These are phyloP conservation scores for Seriola quinqueradiata DNA, from an alignment of 2,113 vertebrate genomes.

Conservation along the genomic window DNA sequence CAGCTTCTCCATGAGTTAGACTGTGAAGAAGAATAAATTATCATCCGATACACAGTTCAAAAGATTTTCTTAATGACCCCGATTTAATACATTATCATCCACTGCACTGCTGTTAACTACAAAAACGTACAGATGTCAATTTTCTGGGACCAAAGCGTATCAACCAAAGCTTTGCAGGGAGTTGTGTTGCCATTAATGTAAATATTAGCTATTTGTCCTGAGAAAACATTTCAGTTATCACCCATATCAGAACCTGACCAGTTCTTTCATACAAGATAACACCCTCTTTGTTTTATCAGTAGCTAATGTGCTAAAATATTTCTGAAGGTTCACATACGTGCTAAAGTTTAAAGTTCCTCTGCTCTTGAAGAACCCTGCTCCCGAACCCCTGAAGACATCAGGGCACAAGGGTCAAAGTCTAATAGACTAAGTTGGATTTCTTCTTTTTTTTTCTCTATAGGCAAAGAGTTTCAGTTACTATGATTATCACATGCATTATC, in stretches of 20 bases:
- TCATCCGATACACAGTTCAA: not conserved
- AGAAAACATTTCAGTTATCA: not conserved
- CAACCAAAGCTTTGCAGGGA: not conserved
- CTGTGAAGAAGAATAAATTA: no score
- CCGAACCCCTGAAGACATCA: not conserved
- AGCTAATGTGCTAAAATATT: not conserved
- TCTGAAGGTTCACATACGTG: not conserved
- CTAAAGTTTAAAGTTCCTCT: not conserved
- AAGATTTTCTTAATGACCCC: not conserved
- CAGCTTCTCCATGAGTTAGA: not conserved
- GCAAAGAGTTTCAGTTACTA: not conserved
- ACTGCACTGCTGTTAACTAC: not conserved
- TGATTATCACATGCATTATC: not conserved
- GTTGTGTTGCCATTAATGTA: not conserved
- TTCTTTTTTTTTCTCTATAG: not conserved
- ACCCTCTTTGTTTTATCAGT: conserved; percentile 1
- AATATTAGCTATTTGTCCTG: not conserved
- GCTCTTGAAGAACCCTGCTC: not conserved
- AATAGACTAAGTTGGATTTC: not conserved
- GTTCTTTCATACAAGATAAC: not conserved
- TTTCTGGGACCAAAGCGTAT: not conserved
- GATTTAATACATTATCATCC: not conserved
- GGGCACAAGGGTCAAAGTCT: not conserved
- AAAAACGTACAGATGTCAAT: not conserved
- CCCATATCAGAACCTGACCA: not conserved